These are phyloP conservation scores for Lates japonicus DNA, from an alignment of 2,797 vertebrate species.

Conservation along the genomic window DNA sequence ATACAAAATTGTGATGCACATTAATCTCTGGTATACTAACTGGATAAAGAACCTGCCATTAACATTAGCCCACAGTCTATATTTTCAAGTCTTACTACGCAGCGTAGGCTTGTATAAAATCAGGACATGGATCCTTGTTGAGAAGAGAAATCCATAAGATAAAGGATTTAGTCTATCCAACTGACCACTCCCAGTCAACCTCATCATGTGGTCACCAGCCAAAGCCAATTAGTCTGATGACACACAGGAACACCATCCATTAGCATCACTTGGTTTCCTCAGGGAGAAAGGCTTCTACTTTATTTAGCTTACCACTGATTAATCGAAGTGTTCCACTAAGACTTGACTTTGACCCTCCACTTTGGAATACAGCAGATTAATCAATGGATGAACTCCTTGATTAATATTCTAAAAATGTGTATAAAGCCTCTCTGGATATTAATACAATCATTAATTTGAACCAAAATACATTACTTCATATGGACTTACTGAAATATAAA, in stretches of 20 bases:
- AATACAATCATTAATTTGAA: constrained; percentile 37
- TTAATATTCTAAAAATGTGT: constrained; percentile 35
- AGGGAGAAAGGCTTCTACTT: constrained; percentile 27
- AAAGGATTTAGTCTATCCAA: constrained; percentile 54
- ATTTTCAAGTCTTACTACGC: neutral
- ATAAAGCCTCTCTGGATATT: constrained; percentile 28
- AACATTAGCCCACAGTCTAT: too few species aligned
- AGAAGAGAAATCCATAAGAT: constrained; percentile 45
- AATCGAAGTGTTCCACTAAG: constrained; percentile 36
- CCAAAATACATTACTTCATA: constrained; percentile 3
- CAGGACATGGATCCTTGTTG: neutral
- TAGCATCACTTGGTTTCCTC: constrained; percentile 45
- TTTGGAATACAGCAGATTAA: constrained; percentile 44
- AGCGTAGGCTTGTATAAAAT: neutral
- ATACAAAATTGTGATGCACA: neutral
- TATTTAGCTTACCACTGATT: constrained; percentile 65
- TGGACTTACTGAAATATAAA: neutral
- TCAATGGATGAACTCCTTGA: constrained; percentile 59
- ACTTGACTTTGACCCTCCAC: constrained; percentile 43
- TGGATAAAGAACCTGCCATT: neutral
- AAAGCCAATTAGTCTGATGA: constrained; percentile 81
- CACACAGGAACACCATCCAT: constrained; percentile 50
- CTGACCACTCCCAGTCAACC: constrained; percentile 63
- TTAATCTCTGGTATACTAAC: neutral
- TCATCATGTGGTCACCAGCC: constrained; percentile 63